Percentiles rank a stretch among this genome's conserved stretches.
These are phyloP conservation scores for Argynnis bischoffii DNA, from an alignment of 2,888 invertebrate species.

Conservation along the genomic window DNA sequence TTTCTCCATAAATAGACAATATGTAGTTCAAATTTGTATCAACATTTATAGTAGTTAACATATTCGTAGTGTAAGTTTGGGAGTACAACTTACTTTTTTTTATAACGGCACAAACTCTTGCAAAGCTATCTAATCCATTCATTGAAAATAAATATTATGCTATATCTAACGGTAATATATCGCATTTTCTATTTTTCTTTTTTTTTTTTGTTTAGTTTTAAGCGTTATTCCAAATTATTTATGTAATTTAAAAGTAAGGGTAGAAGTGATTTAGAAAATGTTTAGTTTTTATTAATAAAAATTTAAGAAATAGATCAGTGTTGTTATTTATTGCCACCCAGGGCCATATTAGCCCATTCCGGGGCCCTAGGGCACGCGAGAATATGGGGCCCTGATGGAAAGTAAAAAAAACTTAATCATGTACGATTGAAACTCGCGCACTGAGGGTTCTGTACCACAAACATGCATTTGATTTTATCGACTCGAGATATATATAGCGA, in stretches of 20 bases:
- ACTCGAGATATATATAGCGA: too few relatives aligned
- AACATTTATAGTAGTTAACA: slow-evolving; percentile 1
- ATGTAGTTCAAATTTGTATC: not conserved
- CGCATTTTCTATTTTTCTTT: slow-evolving; percentile 41
- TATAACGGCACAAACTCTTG: slow-evolving; percentile 18
- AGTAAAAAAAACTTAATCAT: too few relatives aligned
- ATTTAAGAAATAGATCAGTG: not conserved
- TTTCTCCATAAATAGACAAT: not conserved
- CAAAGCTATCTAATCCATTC: not conserved
- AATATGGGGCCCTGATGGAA: too few relatives aligned
- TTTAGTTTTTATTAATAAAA: slow-evolving; percentile 46
- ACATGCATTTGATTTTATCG: too few relatives aligned
- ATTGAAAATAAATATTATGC: not conserved
- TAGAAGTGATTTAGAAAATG: slow-evolving; percentile 39
- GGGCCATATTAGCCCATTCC: too few relatives aligned
- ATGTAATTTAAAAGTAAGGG: slow-evolving; percentile 41
- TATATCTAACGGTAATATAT: slow-evolving; percentile 16
- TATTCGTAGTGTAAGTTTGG: not conserved
- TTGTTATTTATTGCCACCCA: too few relatives aligned
- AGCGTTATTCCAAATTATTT: slow-evolving; percentile 50
- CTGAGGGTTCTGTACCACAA: too few relatives aligned
- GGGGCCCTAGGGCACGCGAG: too few relatives aligned
- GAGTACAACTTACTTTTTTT: slow-evolving; percentile 22
- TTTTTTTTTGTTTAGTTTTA: slow-evolving; percentile 38
- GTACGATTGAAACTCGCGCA: too few relatives aligned